Percentiles rank a stretch among this genome's conserved stretches.
Evolutionary conservation across 2,113 vertebrate genomes (phyloP).

Genomic region (Jacana jacana): DNA sequence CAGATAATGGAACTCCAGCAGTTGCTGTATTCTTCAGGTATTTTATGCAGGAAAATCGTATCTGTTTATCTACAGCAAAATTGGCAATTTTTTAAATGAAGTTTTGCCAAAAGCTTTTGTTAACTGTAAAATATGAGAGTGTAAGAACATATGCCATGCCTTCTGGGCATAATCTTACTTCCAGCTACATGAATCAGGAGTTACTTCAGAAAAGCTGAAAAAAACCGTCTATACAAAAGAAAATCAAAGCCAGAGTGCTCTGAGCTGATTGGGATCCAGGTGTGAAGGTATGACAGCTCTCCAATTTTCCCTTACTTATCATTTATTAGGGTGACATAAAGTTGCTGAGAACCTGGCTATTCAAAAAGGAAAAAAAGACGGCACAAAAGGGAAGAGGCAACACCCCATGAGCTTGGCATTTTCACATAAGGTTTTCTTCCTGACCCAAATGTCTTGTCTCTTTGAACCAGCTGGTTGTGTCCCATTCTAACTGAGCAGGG

Average conservation of each 20-base stretch:
- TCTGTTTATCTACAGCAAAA: slow-evolving; percentile 1
- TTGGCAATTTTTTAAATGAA: background rate
- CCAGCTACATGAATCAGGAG: background rate
- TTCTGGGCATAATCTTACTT: slow-evolving; percentile 11
- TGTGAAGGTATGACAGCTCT: background rate
- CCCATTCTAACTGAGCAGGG: background rate
- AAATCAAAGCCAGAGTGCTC: background rate
- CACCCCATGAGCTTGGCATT: background rate
- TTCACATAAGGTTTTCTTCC: background rate
- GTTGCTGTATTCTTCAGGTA: background rate
- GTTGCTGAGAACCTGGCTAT: background rate
- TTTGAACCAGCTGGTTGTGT: background rate
- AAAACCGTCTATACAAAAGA: background rate
- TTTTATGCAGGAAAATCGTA: background rate
- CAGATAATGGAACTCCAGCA: background rate
- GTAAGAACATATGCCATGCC: background rate
- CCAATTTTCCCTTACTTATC: background rate
- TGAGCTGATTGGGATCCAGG: background rate
- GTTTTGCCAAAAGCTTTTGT: slow-evolving; percentile 19
- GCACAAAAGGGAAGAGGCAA: background rate
- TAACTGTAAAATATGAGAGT: background rate
- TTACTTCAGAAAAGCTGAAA: background rate
- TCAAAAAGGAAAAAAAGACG: background rate
- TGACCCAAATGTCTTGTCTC: background rate
- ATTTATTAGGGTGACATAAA: background rate